A percentile compares a stretch with the other conserved stretches of the same genome.
phyloP scores from a whole-genome alignment of 2,888 invertebrate genomes.

The Lobophora halterata region DNA sequence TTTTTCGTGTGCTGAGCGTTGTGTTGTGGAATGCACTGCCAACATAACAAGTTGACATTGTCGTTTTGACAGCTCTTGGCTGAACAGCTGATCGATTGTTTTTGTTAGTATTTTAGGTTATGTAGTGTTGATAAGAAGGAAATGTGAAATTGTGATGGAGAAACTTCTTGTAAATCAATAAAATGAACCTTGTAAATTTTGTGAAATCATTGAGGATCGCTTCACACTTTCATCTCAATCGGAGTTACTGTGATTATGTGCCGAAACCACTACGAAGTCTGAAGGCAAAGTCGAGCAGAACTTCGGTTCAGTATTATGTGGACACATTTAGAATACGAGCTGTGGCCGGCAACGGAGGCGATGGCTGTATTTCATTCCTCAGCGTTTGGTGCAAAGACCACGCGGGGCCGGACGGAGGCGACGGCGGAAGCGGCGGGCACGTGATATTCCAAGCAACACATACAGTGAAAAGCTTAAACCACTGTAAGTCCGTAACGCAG shows the following conservation, averaged over 20 bases:
- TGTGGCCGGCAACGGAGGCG: slow-evolving; percentile 94
- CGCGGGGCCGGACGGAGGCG: slow-evolving; percentile 97
- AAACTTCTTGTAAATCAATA: no score
- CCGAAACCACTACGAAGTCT: slow-evolving; percentile 65
- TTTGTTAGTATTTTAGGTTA: no score
- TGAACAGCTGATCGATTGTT: no score
- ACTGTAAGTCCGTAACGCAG: slow-evolving; percentile 78
- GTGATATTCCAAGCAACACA: slow-evolving; percentile 85
- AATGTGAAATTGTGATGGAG: no score
- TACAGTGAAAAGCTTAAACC: slow-evolving; percentile 85
- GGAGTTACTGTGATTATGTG: slow-evolving; percentile 47
- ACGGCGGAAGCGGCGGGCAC: slow-evolving; percentile 98
- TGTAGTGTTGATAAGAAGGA: no score
- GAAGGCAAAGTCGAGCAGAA: slow-evolving; percentile 61
- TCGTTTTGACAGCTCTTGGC: no score
- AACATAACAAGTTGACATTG: no score
- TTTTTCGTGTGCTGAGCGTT: no score
- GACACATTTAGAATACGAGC: slow-evolving; percentile 85
- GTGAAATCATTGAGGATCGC: slow-evolving; percentile 35
- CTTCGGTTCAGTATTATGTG: slow-evolving; percentile 82
- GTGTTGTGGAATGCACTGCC: no score
- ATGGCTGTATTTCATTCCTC: slow-evolving; percentile 94
- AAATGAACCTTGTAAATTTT: slow-evolving; percentile 39
- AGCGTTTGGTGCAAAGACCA: slow-evolving; percentile 90
- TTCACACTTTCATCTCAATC: slow-evolving; percentile 24